These are phyloP conservation scores for Uromys caudimaculatus DNA, from an alignment of 2,797 vertebrate genomes.

Conservation along the genomic window DNA sequence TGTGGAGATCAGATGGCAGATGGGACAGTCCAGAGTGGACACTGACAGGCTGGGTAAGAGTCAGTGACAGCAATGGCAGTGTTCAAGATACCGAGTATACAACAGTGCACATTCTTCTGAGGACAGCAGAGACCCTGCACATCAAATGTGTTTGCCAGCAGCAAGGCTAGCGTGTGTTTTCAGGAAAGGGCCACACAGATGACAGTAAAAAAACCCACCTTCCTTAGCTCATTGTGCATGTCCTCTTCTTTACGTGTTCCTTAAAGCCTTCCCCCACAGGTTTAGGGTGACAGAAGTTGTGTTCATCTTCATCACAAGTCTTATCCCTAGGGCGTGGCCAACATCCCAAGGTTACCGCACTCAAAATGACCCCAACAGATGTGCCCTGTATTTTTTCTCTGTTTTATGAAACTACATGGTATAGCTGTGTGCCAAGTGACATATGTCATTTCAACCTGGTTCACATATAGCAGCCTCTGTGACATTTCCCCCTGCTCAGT, in stretches of 20 bases:
- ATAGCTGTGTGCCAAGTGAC: neutral
- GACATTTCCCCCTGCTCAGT: neutral
- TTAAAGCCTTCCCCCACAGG: neutral
- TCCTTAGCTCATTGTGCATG: neutral
- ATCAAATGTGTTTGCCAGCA: neutral
- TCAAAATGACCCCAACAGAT: neutral
- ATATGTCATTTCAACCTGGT: constrained; percentile 9
- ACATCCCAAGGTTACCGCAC: neutral
- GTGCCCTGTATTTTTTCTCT: neutral
- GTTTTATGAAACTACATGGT: neutral
- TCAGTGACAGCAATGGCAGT: neutral
- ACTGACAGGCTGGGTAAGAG: neutral
- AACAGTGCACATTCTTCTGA: neutral
- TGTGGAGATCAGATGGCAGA: neutral
- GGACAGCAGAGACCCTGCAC: neutral
- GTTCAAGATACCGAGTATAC: neutral
- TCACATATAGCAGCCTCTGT: neutral
- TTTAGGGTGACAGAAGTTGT: neutral
- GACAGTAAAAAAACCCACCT: neutral
- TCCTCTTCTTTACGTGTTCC: neutral
- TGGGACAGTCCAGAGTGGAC: neutral
- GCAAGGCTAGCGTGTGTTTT: neutral
- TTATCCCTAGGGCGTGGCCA: neutral
- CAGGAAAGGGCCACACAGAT: neutral
- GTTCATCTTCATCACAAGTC: neutral